A percentile compares a stretch with the other conserved stretches of the same genome.
Evolutionary conservation across 2,797 vertebrate genomes (phyloP).

Genomic region (Mergus octosetaceus): DNA sequence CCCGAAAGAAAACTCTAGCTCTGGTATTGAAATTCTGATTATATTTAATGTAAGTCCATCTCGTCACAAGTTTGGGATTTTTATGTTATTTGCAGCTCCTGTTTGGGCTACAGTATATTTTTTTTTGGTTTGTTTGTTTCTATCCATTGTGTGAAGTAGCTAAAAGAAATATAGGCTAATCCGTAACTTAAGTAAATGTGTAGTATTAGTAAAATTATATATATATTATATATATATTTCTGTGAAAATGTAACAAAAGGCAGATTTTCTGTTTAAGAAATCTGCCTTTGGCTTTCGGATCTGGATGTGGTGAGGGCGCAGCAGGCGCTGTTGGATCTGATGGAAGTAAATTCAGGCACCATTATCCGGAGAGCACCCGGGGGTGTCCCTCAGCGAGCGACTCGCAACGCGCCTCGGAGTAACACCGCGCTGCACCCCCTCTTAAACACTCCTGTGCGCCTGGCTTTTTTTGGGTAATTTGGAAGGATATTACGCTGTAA

Average conservation of each 20-base stretch:
- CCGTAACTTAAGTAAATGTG: constrained; percentile 49
- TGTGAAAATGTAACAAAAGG: constrained; percentile 17
- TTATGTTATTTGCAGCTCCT: constrained; percentile 68
- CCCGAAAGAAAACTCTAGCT: background rate
- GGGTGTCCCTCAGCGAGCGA: background rate
- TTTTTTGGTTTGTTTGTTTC: constrained; percentile 27
- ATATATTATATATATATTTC: constrained; percentile 30
- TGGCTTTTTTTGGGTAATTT: background rate
- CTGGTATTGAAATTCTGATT: constrained; percentile 52
- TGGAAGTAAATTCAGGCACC: background rate
- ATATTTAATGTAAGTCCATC: constrained; percentile 67
- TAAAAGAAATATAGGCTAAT: constrained; percentile 43
- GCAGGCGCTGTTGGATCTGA: background rate
- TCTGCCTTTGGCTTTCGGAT: constrained; percentile 8
- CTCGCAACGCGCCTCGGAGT: rapidly evolving
- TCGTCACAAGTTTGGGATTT: constrained; percentile 65
- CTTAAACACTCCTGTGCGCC: rapidly evolving
- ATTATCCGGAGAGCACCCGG: background rate
- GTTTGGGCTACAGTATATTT: constrained; percentile 39
- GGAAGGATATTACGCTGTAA: background rate
- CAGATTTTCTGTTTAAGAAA: background rate
- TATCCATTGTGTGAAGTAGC: constrained; percentile 66
- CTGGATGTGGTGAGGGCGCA: background rate
- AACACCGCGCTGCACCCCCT: background rate
- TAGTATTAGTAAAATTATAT: constrained; percentile 38